These are phyloP conservation scores for Plecturocebus donacophilus DNA, from an alignment of 2,113 vertebrate species.

Conservation along the genomic window DNA sequence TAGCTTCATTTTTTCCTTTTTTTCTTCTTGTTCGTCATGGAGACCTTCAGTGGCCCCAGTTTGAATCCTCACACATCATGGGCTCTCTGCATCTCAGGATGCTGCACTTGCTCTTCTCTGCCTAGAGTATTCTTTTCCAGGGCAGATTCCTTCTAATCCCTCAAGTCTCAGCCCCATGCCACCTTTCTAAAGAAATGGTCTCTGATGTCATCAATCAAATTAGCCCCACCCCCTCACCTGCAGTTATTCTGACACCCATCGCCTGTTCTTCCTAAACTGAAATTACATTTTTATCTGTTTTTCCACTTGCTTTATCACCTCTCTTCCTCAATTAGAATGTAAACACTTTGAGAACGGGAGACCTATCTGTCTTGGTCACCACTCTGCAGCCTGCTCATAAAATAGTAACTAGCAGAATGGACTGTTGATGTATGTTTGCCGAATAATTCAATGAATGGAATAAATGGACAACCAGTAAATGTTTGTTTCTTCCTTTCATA, in stretches of 20 bases:
- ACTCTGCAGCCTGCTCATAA: no score
- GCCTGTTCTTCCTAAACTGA: background rate
- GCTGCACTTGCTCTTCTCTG: background rate
- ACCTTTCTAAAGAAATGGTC: background rate
- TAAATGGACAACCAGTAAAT: background rate
- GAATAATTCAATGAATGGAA: background rate
- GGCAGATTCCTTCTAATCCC: background rate
- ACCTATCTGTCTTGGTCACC: background rate
- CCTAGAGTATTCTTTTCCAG: background rate
- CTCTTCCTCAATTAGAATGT: background rate
- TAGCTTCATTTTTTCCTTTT: no score
- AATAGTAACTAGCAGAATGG: background rate
- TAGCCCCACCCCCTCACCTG: background rate
- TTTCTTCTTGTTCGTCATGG: no score
- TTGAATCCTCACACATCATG: background rate
- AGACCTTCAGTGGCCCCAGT: no score
- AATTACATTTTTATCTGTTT: background rate
- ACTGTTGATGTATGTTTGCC: fast-evolving
- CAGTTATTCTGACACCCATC: background rate
- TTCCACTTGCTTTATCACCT: background rate
- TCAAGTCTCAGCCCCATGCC: background rate
- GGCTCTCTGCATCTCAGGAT: background rate
- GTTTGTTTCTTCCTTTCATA: background rate
- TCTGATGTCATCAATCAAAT: background rate
- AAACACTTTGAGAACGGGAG: background rate